Evolutionary conservation across 1,140 invertebrate genomes (phyloP).

Genomic region (Rhopalosiphum maidis): DNA sequence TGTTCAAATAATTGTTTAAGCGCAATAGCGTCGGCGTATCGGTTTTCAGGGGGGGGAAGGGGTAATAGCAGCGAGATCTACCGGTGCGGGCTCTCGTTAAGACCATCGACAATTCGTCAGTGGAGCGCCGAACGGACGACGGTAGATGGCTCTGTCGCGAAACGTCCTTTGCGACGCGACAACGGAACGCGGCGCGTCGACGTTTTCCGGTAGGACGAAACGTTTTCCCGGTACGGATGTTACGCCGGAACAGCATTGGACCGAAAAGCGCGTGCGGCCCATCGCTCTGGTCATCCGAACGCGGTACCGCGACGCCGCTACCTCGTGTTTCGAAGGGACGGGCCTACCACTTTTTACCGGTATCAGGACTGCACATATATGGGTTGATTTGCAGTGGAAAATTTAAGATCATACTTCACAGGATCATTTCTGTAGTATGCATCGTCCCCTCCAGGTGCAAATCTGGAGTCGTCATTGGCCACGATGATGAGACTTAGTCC

Average conservation of each 20-base stretch:
- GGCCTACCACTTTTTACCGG: background rate
- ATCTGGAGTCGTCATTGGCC: slow-evolving; percentile 35
- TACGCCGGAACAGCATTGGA: background rate
- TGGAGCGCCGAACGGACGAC: background rate
- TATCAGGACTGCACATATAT: background rate
- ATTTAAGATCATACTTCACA: slow-evolving; percentile 51
- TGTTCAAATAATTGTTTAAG: too few species aligned
- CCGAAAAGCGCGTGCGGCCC: too few species aligned
- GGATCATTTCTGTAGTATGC: slow-evolving; percentile 56
- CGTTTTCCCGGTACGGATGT: background rate
- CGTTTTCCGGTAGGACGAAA: background rate
- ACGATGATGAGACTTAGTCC: slow-evolving; percentile 33
- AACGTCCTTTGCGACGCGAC: background rate
- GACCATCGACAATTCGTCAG: background rate
- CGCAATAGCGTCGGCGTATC: background rate
- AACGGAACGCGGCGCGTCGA: background rate
- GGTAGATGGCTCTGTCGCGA: background rate
- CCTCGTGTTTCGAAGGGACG: background rate
- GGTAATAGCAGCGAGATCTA: background rate
- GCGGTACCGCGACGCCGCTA: background rate
- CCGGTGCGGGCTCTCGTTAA: too few species aligned
- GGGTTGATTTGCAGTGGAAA: background rate
- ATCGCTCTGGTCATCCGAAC: background rate
- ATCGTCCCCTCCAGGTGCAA: slow-evolving; percentile 55
- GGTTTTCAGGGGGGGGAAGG: background rate